Evolutionary conservation across 2,797 vertebrate species (phyloP).

Genomic region (Corythornis leucogaster): DNA sequence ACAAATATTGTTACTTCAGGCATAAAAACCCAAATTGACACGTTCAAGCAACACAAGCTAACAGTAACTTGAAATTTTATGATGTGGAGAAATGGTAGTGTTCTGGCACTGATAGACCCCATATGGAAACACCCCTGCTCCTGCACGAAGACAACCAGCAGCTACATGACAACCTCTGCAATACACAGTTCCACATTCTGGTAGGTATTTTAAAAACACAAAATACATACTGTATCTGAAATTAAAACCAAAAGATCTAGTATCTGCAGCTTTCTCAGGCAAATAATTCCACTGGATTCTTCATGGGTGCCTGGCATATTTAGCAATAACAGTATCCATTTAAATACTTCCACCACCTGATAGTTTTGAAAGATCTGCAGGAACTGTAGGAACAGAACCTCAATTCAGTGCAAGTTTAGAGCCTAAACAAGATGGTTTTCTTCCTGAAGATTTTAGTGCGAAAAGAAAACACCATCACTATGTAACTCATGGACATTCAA

Average conservation of each 20-base stretch:
- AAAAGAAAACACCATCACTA: background rate
- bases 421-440: background rate
- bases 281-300: background rate
- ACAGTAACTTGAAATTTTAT: background rate
- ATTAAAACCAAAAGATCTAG: background rate
- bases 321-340: background rate
- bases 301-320: background rate
- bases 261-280: background rate
- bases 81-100: background rate
- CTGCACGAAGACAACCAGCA: background rate
- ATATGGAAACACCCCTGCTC: background rate
- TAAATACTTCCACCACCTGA: background rate
- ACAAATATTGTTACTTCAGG: background rate
- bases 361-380: background rate
- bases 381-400: background rate
- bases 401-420: background rate
- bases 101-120: background rate
- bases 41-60: background rate
- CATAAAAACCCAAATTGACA: background rate
- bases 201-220: background rate
- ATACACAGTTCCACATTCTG: background rate
- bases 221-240: background rate
- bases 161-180: accelerated
- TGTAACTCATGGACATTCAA: background rate
- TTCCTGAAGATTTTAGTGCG: background rate